Evolutionary conservation across 2,797 vertebrate species (phyloP).

Genomic region (Liasis olivaceus): DNA sequence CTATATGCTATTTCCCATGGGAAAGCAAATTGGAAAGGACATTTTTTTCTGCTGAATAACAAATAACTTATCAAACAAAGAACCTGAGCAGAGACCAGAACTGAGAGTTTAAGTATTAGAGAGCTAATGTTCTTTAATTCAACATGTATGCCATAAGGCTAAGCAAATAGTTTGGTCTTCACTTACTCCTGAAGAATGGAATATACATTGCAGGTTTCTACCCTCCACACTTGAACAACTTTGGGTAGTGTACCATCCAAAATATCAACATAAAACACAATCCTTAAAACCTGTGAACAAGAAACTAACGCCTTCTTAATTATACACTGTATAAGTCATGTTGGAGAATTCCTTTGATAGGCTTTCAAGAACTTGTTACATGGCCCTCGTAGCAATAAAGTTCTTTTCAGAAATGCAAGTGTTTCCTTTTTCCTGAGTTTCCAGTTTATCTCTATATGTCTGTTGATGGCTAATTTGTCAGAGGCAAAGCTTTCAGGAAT

Average conservation of each 20-base stretch:
- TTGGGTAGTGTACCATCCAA: not conserved
- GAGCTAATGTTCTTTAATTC: not conserved
- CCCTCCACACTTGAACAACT: not conserved
- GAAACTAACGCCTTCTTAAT: too few species aligned
- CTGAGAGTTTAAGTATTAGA: too few species aligned
- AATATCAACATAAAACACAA: not conserved
- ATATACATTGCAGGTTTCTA: not conserved
- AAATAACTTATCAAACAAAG: constrained; percentile 20
- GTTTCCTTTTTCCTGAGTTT: too few species aligned
- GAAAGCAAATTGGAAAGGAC: constrained; percentile 27
- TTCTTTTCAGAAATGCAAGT: too few species aligned
- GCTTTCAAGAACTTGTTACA: too few species aligned
- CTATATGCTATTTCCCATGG: constrained; percentile 19
- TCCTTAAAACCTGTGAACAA: not conserved
- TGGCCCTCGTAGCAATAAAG: too few species aligned
- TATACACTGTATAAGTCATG: too few species aligned
- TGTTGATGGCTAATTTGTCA: too few species aligned
- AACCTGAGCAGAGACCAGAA: not conserved
- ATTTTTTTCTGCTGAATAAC: constrained; percentile 24
- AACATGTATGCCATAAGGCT: not conserved
- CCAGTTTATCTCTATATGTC: too few species aligned
- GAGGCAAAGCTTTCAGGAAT: too few species aligned
- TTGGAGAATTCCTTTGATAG: too few species aligned
- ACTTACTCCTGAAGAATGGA: not conserved
- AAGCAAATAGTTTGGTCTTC: not conserved